Evolutionary conservation across 2,888 invertebrate species (phyloP).

Genomic region (Zaprionus obscuricornis): DNA sequence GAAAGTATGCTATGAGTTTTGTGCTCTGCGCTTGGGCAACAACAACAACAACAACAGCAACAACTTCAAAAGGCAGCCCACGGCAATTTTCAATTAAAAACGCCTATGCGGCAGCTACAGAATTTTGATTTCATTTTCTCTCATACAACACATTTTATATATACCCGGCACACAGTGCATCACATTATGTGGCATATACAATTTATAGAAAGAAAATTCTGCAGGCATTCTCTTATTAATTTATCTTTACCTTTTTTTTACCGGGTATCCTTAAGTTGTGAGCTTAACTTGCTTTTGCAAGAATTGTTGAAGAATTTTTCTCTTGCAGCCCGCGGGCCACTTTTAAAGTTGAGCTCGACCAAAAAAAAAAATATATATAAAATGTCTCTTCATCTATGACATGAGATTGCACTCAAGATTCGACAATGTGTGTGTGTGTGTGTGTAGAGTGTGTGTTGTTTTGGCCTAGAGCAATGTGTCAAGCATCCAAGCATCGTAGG

Average conservation of each 20-base stretch:
- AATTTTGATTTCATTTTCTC: conserved; percentile 20
- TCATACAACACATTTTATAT: too few species aligned
- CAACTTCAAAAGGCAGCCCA: conserved; percentile 71
- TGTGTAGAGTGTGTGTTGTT: neutral
- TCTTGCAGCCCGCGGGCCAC: conserved; percentile 28
- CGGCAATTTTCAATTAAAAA: conserved; percentile 75
- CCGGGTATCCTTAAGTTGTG: conserved; percentile 3
- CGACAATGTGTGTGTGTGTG: conserved; percentile 23
- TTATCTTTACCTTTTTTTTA: conserved; percentile 21
- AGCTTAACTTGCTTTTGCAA: conserved; percentile 5
- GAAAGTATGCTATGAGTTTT: conserved; percentile 54
- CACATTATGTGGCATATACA: too few species aligned
- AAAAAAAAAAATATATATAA: too few species aligned
- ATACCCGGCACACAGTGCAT: too few species aligned
- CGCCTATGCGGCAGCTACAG: conserved; percentile 51
- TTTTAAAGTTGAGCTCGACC: conserved; percentile 52
- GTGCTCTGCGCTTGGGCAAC: too few species aligned
- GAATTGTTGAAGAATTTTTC: conserved; percentile 34
- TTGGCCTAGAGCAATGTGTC: conserved; percentile 64
- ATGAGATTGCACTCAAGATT: conserved; percentile 71
- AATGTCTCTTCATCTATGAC: conserved; percentile 48
- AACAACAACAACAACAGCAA: neutral
- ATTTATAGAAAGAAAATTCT: too few species aligned
- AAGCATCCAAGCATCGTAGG: conserved; percentile 23
- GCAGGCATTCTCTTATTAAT: too few species aligned